These are phyloP conservation scores for Cremastinae sp. DNA, from an alignment of 2,888 invertebrate species.

Conservation along the genomic window DNA sequence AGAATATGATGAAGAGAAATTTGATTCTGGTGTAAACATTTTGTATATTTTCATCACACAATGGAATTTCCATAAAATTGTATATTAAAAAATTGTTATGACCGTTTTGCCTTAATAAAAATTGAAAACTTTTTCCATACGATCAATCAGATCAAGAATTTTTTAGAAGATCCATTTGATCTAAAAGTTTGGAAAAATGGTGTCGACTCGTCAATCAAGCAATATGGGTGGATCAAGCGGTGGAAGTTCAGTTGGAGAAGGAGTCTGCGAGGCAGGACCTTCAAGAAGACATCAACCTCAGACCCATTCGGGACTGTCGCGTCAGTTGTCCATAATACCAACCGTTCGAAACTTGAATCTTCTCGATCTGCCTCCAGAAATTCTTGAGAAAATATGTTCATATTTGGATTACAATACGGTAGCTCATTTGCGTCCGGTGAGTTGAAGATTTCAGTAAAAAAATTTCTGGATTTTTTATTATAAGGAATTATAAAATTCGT, in stretches of 20 bases:
- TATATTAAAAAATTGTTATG: too few relatives aligned
- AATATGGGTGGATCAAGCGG: constrained; percentile 79
- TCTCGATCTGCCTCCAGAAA: constrained; percentile 89
- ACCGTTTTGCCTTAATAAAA: too few relatives aligned
- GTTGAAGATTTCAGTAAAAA: constrained; percentile 69
- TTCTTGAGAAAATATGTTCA: constrained; percentile 89
- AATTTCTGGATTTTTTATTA: background rate
- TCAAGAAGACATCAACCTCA: constrained; percentile 71
- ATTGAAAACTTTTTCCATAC: background rate
- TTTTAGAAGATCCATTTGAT: constrained; percentile 52
- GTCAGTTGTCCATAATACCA: constrained; percentile 61
- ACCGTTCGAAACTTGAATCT: constrained; percentile 78
- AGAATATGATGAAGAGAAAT: too few relatives aligned
- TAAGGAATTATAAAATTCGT: too few relatives aligned
- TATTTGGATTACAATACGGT: constrained; percentile 89
- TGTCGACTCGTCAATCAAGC: constrained; percentile 82
- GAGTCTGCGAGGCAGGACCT: constrained; percentile 68
- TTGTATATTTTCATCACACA: too few relatives aligned
- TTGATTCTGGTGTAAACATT: too few relatives aligned
- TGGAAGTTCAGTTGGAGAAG: constrained; percentile 73
- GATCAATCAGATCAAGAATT: constrained; percentile 56
- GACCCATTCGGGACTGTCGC: constrained; percentile 61
- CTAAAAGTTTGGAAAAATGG: constrained; percentile 78
- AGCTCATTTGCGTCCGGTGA: constrained; percentile 90
- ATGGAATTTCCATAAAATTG: too few relatives aligned